Base-by-base conservation (phyloP, 2,113 vertebrate species). In the Pedionomus torquatus region DNA sequence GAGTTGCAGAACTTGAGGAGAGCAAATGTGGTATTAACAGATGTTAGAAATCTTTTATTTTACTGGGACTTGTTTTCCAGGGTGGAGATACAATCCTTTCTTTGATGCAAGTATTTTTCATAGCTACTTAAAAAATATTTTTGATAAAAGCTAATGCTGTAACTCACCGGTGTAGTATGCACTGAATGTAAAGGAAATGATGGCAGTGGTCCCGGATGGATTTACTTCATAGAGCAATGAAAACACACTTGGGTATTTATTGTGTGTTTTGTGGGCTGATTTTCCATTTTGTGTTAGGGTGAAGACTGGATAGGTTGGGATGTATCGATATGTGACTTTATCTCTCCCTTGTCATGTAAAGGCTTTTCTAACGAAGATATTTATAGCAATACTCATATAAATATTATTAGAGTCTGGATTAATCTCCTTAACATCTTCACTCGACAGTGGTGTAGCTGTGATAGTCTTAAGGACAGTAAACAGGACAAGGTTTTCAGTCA, bases 311-410 rank as follows among this genome's bases (percentile, higher is more conserved):
- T 77, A 49, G 21, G 28, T 80, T 78, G 71, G 37, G 35, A 37
- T 84, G 19, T 86, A 55, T 78, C 64, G 55, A 9, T 64, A 24
- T 60, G 16, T 43, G 64, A 81, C 31, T 83, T 93, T 78, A 5
- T 83, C 60, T 94, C 39, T 87, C 51, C 13, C 9, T 92, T 92
- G 51, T 64, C 86, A 24, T 13, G 37, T 65, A 57, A 89, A 89
- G 19, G 37, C 86, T 89, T 93, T 96, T 64, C 11, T 68, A 68
- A 74, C 41, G 46, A 54, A 83, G 28, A 8, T 66, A 83, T 78
- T 94, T 95, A 60, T 89, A 81, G 64, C 51, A 71, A n/a, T 78
- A 51, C 35, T 75, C 81, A 41, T 46, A 83, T 95, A 91, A 96
- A 90, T 90, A 82, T 83, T 87, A 57, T 60, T 87, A 31, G 46